A percentile compares a stretch with the other conserved stretches of the same genome.
phyloP scores from a whole-genome alignment of 2,113 vertebrate genomes.

The Trichechus manatus region DNA sequence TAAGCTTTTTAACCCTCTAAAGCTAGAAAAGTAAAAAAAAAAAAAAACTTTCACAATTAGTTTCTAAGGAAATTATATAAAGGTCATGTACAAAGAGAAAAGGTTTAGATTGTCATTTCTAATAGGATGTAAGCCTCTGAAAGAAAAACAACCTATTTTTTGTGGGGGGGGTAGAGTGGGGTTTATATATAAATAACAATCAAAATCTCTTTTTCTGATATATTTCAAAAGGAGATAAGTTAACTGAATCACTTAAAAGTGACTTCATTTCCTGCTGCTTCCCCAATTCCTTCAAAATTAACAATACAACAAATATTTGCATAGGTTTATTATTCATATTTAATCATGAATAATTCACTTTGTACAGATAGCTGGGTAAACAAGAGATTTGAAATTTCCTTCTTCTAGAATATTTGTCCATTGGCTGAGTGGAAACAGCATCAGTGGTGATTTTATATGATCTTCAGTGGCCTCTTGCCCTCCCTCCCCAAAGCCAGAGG shows the following conservation, averaged over 20 bases:
- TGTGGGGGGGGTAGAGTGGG: not conserved
- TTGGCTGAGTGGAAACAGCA: conserved; percentile 52
- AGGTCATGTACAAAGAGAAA: conserved; percentile 64
- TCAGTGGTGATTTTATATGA: conserved; percentile 49
- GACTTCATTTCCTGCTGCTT: conserved; percentile 79
- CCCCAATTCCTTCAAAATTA: conserved; percentile 63
- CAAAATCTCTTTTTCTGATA: conserved; percentile 33
- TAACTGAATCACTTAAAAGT: conserved; percentile 68
- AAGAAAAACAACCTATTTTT: not conserved
- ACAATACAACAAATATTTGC: conserved; percentile 82
- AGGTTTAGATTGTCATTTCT: conserved; percentile 49
- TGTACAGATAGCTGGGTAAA: conserved; percentile 84
- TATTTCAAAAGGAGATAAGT: conserved; percentile 66
- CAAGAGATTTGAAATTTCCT: conserved; percentile 75
- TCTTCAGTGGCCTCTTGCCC: not conserved
- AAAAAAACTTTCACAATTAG: conserved; percentile 78
- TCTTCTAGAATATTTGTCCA: conserved; percentile 65
- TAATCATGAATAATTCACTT: conserved; percentile 85
- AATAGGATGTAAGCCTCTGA: conserved; percentile 55
- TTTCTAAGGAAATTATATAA: conserved; percentile 79
- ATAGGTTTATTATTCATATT: conserved; percentile 83
- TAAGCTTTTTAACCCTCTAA: conserved; percentile 71
- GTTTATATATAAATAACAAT: conserved; percentile 44
- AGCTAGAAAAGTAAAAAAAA: conserved; percentile 57
- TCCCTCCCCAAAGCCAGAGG: not conserved